Evolutionary conservation across 2,888 invertebrate genomes (phyloP).

Genomic region (Cephonodes hylas): DNA sequence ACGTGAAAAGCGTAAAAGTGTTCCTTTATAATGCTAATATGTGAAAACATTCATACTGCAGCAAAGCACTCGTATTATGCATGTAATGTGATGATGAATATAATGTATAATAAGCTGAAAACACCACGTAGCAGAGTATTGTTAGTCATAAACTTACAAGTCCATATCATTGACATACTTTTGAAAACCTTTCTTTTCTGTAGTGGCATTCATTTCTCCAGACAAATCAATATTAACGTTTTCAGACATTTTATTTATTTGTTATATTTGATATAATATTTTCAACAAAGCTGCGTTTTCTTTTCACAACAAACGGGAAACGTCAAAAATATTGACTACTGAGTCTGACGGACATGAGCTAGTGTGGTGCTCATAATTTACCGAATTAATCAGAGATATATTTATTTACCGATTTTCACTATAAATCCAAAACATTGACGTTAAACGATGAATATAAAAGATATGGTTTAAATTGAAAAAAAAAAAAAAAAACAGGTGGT

Average conservation of each 20-base stretch:
- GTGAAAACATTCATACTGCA: background rate
- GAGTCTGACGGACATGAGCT: no score
- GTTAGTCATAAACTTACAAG: constrained; percentile 66
- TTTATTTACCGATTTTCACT: no score
- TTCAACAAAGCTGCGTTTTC: background rate
- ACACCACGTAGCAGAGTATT: constrained; percentile 51
- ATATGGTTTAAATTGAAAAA: no score
- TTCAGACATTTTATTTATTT: constrained; percentile 60
- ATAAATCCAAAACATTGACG: no score
- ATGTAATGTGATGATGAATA: background rate
- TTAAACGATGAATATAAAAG: no score
- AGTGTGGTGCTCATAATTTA: no score
- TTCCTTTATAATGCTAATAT: no score
- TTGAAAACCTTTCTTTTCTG: constrained; percentile 73
- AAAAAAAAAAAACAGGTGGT: no score
- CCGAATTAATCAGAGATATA: no score
- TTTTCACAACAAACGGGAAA: background rate
- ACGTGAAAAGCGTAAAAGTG: no score
- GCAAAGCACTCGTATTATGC: background rate
- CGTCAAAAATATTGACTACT: no score
- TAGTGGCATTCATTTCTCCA: constrained; percentile 70
- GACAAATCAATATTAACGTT: constrained; percentile 73
- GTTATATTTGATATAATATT: background rate
- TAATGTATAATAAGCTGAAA: constrained; percentile 22
- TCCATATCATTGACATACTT: constrained; percentile 79